These are phyloP conservation scores for Dicentrarchus labrax DNA, from an alignment of 2,113 vertebrate species.

Conservation along the genomic window DNA sequence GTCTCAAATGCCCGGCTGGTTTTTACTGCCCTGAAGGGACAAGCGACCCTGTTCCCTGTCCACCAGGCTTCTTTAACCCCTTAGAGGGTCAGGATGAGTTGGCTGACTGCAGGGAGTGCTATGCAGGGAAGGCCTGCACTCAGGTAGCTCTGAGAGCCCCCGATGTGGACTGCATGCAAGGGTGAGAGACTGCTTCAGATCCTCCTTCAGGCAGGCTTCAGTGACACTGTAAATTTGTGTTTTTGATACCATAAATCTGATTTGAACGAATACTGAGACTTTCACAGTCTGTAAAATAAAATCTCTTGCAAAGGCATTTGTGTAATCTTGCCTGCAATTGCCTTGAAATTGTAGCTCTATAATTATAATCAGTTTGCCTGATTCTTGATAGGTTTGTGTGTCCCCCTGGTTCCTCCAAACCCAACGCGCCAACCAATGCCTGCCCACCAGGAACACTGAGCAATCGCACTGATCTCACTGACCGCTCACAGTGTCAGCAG, in stretches of 20 bases:
- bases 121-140: constrained; percentile 89
- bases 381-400: constrained; percentile 85
- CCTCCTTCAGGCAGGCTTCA: neutral
- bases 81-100: constrained; percentile 87
- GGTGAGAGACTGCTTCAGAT: constrained; percentile 78
- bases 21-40: constrained; percentile 88
- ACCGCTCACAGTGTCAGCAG: constrained; percentile 88
- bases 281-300: neutral
- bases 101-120: constrained; percentile 85
- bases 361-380: neutral
- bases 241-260: neutral
- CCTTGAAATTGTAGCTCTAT: neutral
- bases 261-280: neutral
- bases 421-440: constrained; percentile 82
- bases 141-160: constrained; percentile 86
- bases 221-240: neutral
- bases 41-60: constrained; percentile 84
- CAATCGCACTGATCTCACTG: constrained; percentile 83
- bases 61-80: constrained; percentile 86
- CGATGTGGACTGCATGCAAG: constrained; percentile 85
- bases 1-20: constrained; percentile 88
- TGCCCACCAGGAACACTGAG: constrained; percentile 89
- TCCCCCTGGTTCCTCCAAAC: constrained; percentile 87
- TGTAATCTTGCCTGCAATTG: neutral
- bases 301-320: too few species aligned